Conservation (phyloP, 2,113 vertebrate species). For the Macquaria ambigua region DNA sequence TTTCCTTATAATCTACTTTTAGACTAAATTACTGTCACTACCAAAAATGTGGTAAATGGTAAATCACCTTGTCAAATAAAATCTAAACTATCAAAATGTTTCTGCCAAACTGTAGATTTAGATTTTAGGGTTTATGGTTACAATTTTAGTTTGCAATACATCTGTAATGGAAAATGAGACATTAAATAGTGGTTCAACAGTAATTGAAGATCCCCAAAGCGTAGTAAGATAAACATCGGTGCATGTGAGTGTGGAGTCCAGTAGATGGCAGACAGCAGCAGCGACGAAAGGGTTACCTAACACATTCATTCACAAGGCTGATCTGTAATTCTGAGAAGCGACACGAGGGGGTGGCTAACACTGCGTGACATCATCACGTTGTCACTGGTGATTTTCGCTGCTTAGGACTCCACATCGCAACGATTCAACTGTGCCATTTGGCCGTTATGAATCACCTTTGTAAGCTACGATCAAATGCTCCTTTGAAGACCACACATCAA, state of each 20-base stretch:
- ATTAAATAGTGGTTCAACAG: too few species aligned
- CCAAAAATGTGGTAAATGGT: neutral
- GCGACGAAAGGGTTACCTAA: neutral
- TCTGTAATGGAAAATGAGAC: neutral
- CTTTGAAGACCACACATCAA: conserved; percentile 61
- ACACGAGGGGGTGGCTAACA: neutral
- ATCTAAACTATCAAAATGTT: too few species aligned
- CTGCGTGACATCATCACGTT: conserved; percentile 18
- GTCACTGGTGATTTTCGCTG: conserved; percentile 24
- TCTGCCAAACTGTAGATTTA: neutral
- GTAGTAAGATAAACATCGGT: neutral
- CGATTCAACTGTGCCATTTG: conserved; percentile 21
- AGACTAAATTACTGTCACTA: neutral
- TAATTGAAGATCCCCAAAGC: neutral
- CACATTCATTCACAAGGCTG: neutral
- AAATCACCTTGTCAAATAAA: too few species aligned
- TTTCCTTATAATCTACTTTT: neutral
- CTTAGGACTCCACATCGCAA: conserved; percentile 20
- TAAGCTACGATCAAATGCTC: conserved; percentile 33
- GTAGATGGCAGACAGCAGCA: conserved; percentile 11
- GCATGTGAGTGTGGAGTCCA: conserved; percentile 4
- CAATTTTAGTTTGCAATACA: neutral
- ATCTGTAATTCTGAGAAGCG: conserved; percentile 27
- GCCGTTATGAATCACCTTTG: conserved; percentile 31
- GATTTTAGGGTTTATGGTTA: neutral